A percentile compares a stretch with the other conserved stretches of the same genome.
phyloP scores from a whole-genome alignment of 2,888 invertebrate genomes.

The Drosophila histrio region DNA sequence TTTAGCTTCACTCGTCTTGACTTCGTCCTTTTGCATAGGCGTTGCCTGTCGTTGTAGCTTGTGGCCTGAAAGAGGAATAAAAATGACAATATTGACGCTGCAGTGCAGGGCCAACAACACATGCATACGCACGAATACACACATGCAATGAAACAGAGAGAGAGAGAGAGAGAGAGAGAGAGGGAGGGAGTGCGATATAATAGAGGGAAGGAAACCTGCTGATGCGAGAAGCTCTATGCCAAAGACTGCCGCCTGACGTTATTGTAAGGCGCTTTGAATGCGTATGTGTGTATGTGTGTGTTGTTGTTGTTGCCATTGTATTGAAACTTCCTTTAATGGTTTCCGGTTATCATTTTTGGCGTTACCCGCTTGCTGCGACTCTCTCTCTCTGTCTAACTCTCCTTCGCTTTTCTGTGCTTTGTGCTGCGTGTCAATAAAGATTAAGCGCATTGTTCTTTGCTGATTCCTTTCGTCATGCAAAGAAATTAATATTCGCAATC shows the following conservation, averaged over 20 bases:
- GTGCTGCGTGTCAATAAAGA: conserved; percentile 75
- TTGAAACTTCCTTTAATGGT: conserved; percentile 78
- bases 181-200: conserved; percentile 4
- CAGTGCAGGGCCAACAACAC: conserved; percentile 53
- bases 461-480: conserved; percentile 76
- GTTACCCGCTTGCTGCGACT: conserved; percentile 37
- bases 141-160: neutral
- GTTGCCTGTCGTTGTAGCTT: conserved; percentile 31
- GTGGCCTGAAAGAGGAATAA: conserved; percentile 73
- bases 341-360: conserved; percentile 79
- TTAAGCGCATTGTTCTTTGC: conserved; percentile 72
- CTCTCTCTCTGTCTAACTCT: neutral
- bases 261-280: conserved; percentile 38
- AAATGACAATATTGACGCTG: conserved; percentile 76
- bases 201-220: conserved; percentile 42
- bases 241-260: conserved; percentile 46
- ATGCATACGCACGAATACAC: conserved; percentile 41
- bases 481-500: conserved; percentile 78
- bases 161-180: conserved; percentile 13
- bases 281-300: conserved; percentile 22
- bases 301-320: conserved; percentile 53
- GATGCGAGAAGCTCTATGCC: conserved; percentile 56
- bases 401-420: conserved; percentile 4
- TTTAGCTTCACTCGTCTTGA: conserved; percentile 54
- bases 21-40: conserved; percentile 30